Conservation (phyloP, 2,113 vertebrate genomes). For the Oreochromis tanganicae region DNA sequence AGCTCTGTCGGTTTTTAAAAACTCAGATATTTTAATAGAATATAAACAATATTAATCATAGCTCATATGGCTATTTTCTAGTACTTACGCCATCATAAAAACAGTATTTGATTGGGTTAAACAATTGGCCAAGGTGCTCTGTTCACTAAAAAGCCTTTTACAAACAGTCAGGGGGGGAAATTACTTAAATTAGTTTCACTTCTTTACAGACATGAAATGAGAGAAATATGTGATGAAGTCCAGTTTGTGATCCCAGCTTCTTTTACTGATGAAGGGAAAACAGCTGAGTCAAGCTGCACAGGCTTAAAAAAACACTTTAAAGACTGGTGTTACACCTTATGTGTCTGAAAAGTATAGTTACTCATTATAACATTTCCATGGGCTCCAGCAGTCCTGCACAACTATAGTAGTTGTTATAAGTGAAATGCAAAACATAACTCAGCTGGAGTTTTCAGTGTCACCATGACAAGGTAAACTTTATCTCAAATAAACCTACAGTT, state of each 20-base stretch:
- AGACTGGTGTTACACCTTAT: not conserved
- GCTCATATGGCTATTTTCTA: not conserved
- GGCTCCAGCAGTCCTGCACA: not conserved
- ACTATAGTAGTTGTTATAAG: not conserved
- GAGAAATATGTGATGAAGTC: not conserved
- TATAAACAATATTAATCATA: not conserved
- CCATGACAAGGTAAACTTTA: not conserved
- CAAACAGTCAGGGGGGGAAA: accelerated
- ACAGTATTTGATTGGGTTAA: not conserved
- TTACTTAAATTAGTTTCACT: not conserved
- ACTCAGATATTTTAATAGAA: not conserved
- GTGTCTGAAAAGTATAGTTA: not conserved
- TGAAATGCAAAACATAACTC: not conserved
- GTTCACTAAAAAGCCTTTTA: not conserved
- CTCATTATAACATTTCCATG: not conserved
- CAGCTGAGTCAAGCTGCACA: not conserved
- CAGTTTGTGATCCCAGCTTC: not conserved
- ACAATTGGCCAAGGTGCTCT: not conserved
- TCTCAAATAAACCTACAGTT: not conserved
- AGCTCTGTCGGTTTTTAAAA: not conserved
- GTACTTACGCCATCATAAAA: not conserved
- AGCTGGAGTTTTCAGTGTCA: not conserved
- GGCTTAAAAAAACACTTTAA: not conserved
- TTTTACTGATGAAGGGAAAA: not conserved
- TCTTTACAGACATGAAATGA: not conserved